Conservation (phyloP, 1,140 invertebrate species). For the Drosophila micromelanica region DNA sequence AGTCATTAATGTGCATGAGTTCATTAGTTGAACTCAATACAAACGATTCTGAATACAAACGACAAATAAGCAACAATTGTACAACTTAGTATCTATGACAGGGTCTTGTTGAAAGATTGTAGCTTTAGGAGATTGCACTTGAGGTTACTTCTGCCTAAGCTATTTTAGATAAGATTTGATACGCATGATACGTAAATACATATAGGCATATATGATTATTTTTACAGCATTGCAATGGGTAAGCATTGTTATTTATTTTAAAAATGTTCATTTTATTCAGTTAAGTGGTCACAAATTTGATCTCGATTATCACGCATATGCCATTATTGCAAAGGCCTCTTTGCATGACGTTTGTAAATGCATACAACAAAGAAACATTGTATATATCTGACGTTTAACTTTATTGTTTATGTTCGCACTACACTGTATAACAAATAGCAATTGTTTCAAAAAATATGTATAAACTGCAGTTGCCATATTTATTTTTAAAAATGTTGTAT, state of each 20-base stretch:
- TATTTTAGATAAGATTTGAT: background rate
- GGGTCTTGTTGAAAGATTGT: constrained; percentile 6
- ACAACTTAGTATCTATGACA: background rate
- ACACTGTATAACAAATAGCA: constrained; percentile 11
- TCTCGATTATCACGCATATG: constrained; percentile 8
- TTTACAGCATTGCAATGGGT: background rate
- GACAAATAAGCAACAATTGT: constrained; percentile 28
- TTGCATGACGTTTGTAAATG: background rate
- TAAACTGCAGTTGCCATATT: no score
- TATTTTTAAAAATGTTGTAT: no score
- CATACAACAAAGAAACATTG: background rate
- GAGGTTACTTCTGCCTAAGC: background rate
- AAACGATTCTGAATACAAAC: constrained; percentile 10
- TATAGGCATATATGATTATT: background rate
- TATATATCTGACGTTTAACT: no score
- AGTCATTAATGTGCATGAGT: constrained; percentile 61
- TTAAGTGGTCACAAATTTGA: background rate
- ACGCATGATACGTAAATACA: background rate
- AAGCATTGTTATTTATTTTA: background rate
- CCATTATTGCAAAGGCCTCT: background rate
- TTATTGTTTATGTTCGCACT: background rate
- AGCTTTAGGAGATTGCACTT: constrained; percentile 11
- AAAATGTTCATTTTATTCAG: no score
- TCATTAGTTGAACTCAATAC: constrained; percentile 45
- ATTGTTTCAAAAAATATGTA: background rate